Percentiles rank a stretch among this genome's conserved stretches.
These are phyloP conservation scores for Hydroisotoma schaefferi DNA, from an alignment of 2,888 invertebrate species.

Conservation along the genomic window DNA sequence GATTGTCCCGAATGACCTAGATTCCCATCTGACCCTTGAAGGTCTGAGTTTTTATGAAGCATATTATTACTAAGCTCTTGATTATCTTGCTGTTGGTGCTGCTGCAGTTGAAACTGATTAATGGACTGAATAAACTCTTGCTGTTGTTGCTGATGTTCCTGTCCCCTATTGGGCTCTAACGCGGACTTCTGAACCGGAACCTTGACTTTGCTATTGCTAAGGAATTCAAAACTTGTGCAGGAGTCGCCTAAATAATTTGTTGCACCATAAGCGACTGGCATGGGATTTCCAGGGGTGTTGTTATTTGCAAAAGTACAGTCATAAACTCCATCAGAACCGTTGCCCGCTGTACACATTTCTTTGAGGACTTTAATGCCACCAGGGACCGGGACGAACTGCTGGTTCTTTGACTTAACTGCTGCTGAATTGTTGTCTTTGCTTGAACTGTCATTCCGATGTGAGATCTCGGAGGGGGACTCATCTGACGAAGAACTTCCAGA, in stretches of 20 bases:
- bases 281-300: constrained; percentile 3
- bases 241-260: constrained; percentile 36
- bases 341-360: constrained; percentile 24
- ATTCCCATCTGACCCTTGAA: not conserved
- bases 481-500: constrained; percentile 80
- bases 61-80: not conserved
- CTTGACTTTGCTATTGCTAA: constrained; percentile 10
- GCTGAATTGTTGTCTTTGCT: constrained; percentile 49
- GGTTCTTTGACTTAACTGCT: constrained; percentile 66
- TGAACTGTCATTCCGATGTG: constrained; percentile 50
- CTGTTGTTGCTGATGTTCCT: too few relatives aligned
- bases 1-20: not conserved
- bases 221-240: constrained; percentile 37
- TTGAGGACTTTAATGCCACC: constrained; percentile 49
- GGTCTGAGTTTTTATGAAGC: not conserved
- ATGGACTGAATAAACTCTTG: too few relatives aligned
- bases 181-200: not conserved
- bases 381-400: constrained; percentile 52
- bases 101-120: not conserved
- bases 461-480: constrained; percentile 60
- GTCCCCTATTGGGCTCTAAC: not conserved
- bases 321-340: constrained; percentile 25
- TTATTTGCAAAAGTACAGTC: constrained; percentile 21
- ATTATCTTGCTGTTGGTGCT: not conserved
- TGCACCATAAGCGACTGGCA: not conserved